phyloP scores from a whole-genome alignment of 1,140 invertebrate species.

The Oreohelix idahoensis region DNA sequence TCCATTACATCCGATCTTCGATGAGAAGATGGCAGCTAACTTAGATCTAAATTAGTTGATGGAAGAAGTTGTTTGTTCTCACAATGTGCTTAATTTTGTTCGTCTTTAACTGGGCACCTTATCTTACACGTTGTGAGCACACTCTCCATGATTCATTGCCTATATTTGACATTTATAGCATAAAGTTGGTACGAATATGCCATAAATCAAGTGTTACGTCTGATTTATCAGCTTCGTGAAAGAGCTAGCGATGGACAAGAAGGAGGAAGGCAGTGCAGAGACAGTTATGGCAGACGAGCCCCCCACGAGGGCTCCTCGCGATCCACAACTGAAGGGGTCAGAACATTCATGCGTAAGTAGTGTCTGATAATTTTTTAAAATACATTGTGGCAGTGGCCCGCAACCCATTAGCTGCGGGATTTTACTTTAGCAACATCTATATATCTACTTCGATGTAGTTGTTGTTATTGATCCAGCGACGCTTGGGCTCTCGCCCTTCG shows the following conservation, averaged over 20 bases:
- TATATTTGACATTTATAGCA: too few species aligned
- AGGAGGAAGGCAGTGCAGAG: neutral
- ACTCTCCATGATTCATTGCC: neutral
- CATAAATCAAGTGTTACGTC: too few species aligned
- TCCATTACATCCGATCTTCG: too few species aligned
- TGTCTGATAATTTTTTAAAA: neutral
- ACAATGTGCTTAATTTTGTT: neutral
- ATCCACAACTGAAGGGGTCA: neutral
- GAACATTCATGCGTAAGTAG: neutral
- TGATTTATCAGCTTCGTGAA: neutral
- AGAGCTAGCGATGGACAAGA: neutral
- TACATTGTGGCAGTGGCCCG: neutral
- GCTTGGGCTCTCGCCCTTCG: too few species aligned
- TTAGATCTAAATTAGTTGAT: too few species aligned
- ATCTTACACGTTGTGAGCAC: neutral
- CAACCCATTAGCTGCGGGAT: neutral
- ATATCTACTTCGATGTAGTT: too few species aligned
- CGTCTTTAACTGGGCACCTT: neutral
- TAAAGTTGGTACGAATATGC: too few species aligned
- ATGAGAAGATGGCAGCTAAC: too few species aligned
- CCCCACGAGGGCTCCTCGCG: neutral
- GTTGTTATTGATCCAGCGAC: too few species aligned
- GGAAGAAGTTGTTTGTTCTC: neutral
- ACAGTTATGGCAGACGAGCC: neutral
- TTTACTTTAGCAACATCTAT: too few species aligned